Conservation (phyloP, 2,797 vertebrate genomes). For the Manis javanica region DNA sequence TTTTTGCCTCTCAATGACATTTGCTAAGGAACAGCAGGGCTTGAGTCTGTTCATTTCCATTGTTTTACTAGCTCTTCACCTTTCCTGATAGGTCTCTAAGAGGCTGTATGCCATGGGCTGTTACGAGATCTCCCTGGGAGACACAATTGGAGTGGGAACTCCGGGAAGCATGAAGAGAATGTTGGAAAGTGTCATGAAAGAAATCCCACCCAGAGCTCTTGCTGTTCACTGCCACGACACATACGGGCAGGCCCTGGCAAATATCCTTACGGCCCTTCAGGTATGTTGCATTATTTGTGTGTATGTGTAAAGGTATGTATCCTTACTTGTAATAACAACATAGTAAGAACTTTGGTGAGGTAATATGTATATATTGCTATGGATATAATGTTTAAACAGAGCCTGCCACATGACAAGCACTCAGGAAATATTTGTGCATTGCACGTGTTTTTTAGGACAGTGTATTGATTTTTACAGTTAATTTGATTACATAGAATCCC, state of each 20-base stretch:
- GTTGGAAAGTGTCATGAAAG: slow-evolving; percentile 93
- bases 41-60: slow-evolving; percentile 5
- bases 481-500: background rate
- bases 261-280: slow-evolving; percentile 96
- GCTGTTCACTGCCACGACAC: slow-evolving; percentile 98
- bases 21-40: background rate
- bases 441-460: background rate
- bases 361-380: background rate
- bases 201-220: slow-evolving; percentile 91
- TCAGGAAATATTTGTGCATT: background rate
- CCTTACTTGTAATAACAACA: background rate
- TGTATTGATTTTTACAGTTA: background rate
- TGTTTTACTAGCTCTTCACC: slow-evolving; percentile 26
- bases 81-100: slow-evolving; percentile 92
- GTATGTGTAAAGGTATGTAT: background rate
- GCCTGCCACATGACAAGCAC: background rate
- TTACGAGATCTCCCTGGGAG: slow-evolving; percentile 96
- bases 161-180: slow-evolving; percentile 94
- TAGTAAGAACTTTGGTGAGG: background rate
- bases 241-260: slow-evolving; percentile 96
- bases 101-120: slow-evolving; percentile 94
- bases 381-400: background rate
- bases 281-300: slow-evolving; percentile 84
- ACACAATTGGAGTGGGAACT: slow-evolving; percentile 95
- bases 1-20: background rate